Base-by-base conservation (phyloP, 1,140 invertebrate species). In the Atta colombica region DNA sequence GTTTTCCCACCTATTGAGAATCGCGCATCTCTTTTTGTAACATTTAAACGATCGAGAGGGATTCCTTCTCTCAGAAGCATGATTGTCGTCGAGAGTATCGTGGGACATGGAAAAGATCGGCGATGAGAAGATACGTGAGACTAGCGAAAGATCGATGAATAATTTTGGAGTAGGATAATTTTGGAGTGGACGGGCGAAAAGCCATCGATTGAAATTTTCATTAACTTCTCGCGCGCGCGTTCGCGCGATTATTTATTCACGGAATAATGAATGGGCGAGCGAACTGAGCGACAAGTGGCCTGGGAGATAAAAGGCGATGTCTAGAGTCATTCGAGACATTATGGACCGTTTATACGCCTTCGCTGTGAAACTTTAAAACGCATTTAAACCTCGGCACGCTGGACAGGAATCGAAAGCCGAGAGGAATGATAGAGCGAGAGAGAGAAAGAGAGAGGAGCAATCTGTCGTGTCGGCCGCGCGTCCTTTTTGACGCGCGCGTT, bases 151-250 rank as follows among this genome's bases (percentile, higher is more conserved):
- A 86, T 80, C 69, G 39, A 89, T 92, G 88, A 92, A 92, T 92
- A 91, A 92, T 92, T 89, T 88, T 84, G 58, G 69, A 87, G 78
- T 61, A 31, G 2, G 28, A 25, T 25, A 25, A 25, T 25, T 25
- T 25, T 25, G 25, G 25, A 87, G 89, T 90, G 90, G 88, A 88
- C 88, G 88, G 69, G 82, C 85, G 89, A 89, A 92, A 92, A 93
- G 91, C 92, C 90, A 92, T 91, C 90, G 91, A 92, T 92, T 94
- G 93, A 94, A 94, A 94, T 94, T 94, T 94, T 93, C 91, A 94
- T 93, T 90, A 87, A 80, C 77, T 91, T 92, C 92, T 90, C 89
- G 88, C 92, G 86, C 28, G 18, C 63, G 51, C 51, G 25, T 49
- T n/a, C 77, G 77, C 45, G 72, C 88, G 88, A 93, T 94, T 93